phyloP scores from a whole-genome alignment of 64 coral and sea anemone species.

The Montipora cactus region DNA sequence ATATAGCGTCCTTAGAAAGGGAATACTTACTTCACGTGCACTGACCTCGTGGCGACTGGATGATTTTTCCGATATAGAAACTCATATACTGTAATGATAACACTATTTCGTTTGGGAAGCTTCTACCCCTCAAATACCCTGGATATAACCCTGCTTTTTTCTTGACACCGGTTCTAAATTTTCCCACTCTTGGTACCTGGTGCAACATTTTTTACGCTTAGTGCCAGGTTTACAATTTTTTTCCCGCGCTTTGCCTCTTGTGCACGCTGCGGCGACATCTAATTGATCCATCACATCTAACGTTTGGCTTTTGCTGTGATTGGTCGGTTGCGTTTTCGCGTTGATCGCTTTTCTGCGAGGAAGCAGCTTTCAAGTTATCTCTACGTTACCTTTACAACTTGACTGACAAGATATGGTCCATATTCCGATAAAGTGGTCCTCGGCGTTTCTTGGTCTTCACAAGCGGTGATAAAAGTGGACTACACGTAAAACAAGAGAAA shows the following conservation, averaged over 20 bases:
- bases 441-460: slow-evolving; percentile 66
- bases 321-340: not conserved
- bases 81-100: no score
- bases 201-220: not conserved
- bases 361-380: no score
- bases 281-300: not conserved
- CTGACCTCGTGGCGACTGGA: no score
- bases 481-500: not conserved
- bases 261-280: not conserved
- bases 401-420: slow-evolving; percentile 73
- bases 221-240: not conserved
- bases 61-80: no score
- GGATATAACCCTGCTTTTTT: no score
- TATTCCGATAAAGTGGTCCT: slow-evolving; percentile 55
- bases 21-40: no score
- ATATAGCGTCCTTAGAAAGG: no score
- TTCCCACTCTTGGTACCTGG: not conserved
- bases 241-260: not conserved
- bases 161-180: not conserved
- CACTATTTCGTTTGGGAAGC: no score
- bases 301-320: not conserved
- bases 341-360: no score
- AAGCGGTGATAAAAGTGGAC: slow-evolving; percentile 64
- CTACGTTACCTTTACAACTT: slow-evolving; percentile 69
- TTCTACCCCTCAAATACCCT: no score